Base-by-base conservation (phyloP, 2,113 vertebrate species). In the Hydrolagus affinis region DNA sequence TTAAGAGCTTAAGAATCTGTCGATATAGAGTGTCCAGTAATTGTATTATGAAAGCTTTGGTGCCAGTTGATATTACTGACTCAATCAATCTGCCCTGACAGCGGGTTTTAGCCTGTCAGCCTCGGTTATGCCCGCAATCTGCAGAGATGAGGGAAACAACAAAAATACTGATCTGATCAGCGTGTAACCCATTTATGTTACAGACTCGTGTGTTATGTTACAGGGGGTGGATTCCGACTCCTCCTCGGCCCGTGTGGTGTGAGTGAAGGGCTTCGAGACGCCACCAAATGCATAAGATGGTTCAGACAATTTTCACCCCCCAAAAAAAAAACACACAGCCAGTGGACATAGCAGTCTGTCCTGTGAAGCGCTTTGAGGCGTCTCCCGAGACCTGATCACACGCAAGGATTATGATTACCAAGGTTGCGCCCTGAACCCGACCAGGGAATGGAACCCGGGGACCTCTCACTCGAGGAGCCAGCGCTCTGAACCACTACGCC, bases 91-190 rank as follows among this genome's bases (percentile, higher is more conserved):
- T 92, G 92, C 0, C 25, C 88, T 91, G 92, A 94, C 92, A 93
- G 90, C 88, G 85, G 90, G 92, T 90, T 92, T 94, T 93, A 94
- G 91, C 90, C 94, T 93, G 94, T 95, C 95, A 94, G 93, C 92
- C 93, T 90, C 85, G 90, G 92, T 93, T 90, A 91, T 88, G 89
- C 91, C 90, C 89, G 89, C 93, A 92, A 95, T 95, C 94, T 93
- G 94, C 93, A 94, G 91, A 92, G 91, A 94, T 94, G 93, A 93
- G 92, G 90, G 95, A 93, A 93, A 92, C 93, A 89, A 91, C 90
- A 94, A 96, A 44, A 96, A 95, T 94, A 94, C 94, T 96, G 94
- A 96, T 95, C 92, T 88, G 92, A 96, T 96, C 94, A 91, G 90
- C 89, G 87, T 89, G 78, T 95, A 95, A 95, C 92, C 88, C 88